Percentiles rank a stretch among this genome's conserved stretches.
phyloP scores from a whole-genome alignment of 2,113 vertebrate genomes.

The zebrafish (Danio rerio) region GRCz12tu NC_133179.1:16528001-16528500 shows the following conservation, averaged over 20 bases:
- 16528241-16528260: not conserved
- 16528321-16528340: slow-evolving; percentile 12
- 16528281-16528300: too few relatives aligned
- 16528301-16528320: not conserved
- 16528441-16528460: slow-evolving; percentile 67
- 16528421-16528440: slow-evolving; percentile 34
- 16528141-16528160: too few relatives aligned
- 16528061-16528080: slow-evolving; percentile 68
- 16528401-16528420: slow-evolving; percentile 23
- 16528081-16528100: slow-evolving; percentile 75
- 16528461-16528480: slow-evolving; percentile 80
- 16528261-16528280: not conserved
- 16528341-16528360: not conserved
- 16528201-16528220: not conserved
- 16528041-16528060: slow-evolving; percentile 62
- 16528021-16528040: slow-evolving; percentile 64
- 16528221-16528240: not conserved
- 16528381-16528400: slow-evolving; percentile 13
- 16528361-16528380: not conserved
- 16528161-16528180: not conserved
- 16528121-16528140: not conserved
- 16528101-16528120: slow-evolving; percentile 74
- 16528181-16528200: not conserved
- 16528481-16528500: slow-evolving; percentile 80
- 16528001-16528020: slow-evolving; percentile 65